Conservation (phyloP, 2,113 vertebrate species). For the Cyanistes caeruleus region DNA sequence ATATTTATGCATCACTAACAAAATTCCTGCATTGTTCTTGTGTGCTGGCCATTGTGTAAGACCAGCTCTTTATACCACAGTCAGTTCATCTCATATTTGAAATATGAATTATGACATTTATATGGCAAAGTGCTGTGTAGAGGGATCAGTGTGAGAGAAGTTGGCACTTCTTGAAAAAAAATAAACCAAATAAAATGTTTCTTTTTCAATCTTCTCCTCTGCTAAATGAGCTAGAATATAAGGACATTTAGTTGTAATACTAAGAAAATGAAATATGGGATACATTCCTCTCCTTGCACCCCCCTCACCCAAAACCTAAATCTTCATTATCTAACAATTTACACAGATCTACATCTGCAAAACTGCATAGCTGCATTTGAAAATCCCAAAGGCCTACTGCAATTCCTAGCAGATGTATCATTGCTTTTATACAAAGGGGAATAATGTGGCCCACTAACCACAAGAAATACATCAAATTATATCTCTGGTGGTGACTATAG, state of each 20-base stretch:
- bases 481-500: not conserved
- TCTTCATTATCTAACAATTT: not conserved
- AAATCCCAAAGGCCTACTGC: not conserved
- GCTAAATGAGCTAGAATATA: not conserved
- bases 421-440: not conserved
- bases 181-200: not conserved
- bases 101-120: not conserved
- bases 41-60: not conserved
- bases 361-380: not conserved
- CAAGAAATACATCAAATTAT: conserved; percentile 16
- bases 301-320: not conserved
- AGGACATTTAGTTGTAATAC: not conserved
- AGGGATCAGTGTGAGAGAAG: not conserved
- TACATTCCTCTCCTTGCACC: not conserved
- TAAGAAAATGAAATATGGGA: not conserved
- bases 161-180: not conserved
- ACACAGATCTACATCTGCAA: conserved; percentile 11
- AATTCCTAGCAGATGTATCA: conserved; percentile 43
- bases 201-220: not conserved
- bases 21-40: not conserved
- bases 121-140: not conserved
- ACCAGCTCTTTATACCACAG: not conserved
- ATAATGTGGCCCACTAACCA: conserved; percentile 1
- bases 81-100: not conserved
- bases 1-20: not conserved